Base-by-base conservation (phyloP, 2,797 vertebrate genomes). In the Salmo trutta region DNA sequence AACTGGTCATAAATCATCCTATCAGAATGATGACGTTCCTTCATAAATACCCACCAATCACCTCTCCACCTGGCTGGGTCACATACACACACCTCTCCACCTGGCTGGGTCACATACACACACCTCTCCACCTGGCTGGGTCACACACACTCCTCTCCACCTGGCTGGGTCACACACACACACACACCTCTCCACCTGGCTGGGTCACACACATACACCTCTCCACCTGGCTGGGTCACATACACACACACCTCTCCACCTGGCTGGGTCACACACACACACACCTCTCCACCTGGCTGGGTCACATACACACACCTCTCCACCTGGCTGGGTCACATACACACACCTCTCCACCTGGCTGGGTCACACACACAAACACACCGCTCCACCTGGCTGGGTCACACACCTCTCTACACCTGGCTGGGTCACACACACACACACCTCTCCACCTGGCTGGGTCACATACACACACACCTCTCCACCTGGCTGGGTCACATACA, bases 1-100 rank as follows among this genome's bases (percentile, higher is more conserved):
- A 76, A 77, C 82, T 70, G 86, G 84, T 94, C 92, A 91, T 96
- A 94, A 86, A 95, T 96, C 95, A 96, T 93, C 83, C 95, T 96
- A 94, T 95, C 96, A 97, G 89, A 94, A 93, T 89, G 93, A 95
- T 94, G 95, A 95, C 94, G 90, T 94, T 94, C 94, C 91, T 95
- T 95, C 95, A 95, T 93, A 96, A 96, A 94, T 94, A 95, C 90
- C 91, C 92, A 91, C 90, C 93, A 86, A 88, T 91, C 93, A 94
- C 89, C 84, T 94, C 93, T 91, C 93, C 93, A 95, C 93, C 94
- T 93, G 94, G 93, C 91, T 86, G 84, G 91, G 90, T 92, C 90
- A 94, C 92, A 92, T 74, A 82, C 83, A 15, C 77, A 79, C 67
- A 52, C 41, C 54, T 36, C 33, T 6, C 33, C 33, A 36, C 33